Percentiles rank a stretch among this genome's conserved stretches.
Evolutionary conservation across 2,888 invertebrate genomes (phyloP).

Genomic region (Tinea trinotella): DNA sequence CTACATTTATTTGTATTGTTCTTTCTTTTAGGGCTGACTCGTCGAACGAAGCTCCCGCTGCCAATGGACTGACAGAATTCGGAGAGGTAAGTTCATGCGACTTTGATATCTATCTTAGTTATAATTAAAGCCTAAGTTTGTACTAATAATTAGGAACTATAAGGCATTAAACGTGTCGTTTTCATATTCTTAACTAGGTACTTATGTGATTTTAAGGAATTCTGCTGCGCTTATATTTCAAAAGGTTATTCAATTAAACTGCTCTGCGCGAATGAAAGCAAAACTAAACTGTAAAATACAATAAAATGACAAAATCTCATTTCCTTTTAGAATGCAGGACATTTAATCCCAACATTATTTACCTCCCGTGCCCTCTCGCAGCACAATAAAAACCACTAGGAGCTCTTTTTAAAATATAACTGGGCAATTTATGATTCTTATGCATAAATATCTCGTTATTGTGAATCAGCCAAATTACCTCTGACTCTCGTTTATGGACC

Average conservation of each 20-base stretch:
- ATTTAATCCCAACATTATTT: constrained; percentile 4
- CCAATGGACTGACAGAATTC: constrained; percentile 64
- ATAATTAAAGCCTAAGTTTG: neutral
- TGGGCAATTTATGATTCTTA: constrained; percentile 18
- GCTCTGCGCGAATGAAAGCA: neutral
- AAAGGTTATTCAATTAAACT: too few species aligned
- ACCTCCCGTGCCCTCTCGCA: neutral
- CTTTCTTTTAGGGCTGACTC: constrained; percentile 62
- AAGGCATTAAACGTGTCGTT: too few species aligned
- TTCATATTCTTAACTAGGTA: too few species aligned
- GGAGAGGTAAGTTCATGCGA: constrained; percentile 55
- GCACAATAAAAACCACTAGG: constrained; percentile 3
- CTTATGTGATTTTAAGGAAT: too few species aligned
- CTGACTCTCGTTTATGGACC: constrained; percentile 1
- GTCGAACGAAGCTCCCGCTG: constrained; percentile 58
- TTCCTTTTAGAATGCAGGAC: constrained; percentile 3
- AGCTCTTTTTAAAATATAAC: constrained; percentile 15
- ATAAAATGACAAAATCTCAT: neutral
- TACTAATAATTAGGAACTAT: too few species aligned
- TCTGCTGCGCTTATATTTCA: too few species aligned
- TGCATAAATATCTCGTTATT: constrained; percentile 18
- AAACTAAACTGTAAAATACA: neutral
- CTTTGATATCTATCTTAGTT: neutral
- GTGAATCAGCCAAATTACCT: constrained; percentile 11
- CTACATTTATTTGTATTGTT: constrained; percentile 48